Evolutionary conservation across 2,113 vertebrate species (phyloP), one percentile per base, ranked within the genome.

Genomic region (Cyphomyrus plagiostoma): DNA sequence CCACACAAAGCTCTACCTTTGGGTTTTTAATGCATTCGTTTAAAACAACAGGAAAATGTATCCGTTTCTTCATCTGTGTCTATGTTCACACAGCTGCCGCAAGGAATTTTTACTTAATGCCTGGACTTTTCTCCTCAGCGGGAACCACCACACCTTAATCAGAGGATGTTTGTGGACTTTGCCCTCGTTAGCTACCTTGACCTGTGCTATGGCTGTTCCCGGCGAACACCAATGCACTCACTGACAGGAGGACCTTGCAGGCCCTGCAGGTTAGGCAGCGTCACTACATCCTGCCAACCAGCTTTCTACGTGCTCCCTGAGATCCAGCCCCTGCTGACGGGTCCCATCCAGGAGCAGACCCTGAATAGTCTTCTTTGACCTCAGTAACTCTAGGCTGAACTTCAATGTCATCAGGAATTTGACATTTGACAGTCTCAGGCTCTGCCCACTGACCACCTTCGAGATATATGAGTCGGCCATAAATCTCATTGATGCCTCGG

Each of bases 331-430:
- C 89, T 62, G 11, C 10, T 52, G 11, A 89, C 86, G 17, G 42
- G 80, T 21, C 30, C 19, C 4, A 89, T 89, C n/a, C 89, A 89
- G 23, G 82, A 45, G 2, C 50, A 21, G 21, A 84, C 21, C 52
- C 9, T 89, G 49, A 82, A 26, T 21, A 66, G 56, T 90, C 3
- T 87, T 90, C 46, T 90, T 87, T 90, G 89, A 90, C 66, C 84
- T 90, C 26, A 23, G 21, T 23, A 35, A 77, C 49, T 87, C 58
- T 9, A 50, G 13, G 15, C 84, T 89, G 39, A 45, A 45, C 11
- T 52, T 89, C n/a, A 35, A 77, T 23, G 7, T 10, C 56, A 87
- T 90, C 46, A 74, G 26, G 48, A 87, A 50, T 30, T 30, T 19
- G n/a, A 90, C 58, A 35, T 87, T 77, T 87, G 58, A 80, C 30